Conservation (phyloP, 53 echinoderm and acorn worm species). For the Henricia sp. region DNA sequence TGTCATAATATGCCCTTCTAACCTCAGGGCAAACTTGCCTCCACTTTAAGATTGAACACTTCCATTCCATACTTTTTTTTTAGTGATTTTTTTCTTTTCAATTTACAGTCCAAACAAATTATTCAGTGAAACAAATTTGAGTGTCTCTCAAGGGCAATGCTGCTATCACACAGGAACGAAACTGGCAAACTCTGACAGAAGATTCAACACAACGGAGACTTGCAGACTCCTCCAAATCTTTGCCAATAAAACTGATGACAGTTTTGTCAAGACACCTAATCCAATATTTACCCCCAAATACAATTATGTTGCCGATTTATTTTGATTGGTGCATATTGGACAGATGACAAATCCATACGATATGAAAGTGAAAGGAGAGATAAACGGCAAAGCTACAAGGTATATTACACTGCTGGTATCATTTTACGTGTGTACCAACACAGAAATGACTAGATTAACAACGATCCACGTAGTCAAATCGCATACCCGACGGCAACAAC, state of each 20-base stretch:
- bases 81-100: too few relatives aligned
- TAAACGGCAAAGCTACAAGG: too few relatives aligned
- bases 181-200: too few relatives aligned
- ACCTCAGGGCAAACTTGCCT: too few relatives aligned
- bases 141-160: conserved; percentile 11
- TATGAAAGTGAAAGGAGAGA: neutral
- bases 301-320: conserved; percentile 54
- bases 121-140: neutral
- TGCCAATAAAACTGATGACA: conserved; percentile 36
- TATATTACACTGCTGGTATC: conserved; percentile 13
- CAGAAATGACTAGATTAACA: conserved; percentile 54
- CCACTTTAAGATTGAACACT: too few relatives aligned
- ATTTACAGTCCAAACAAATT: conserved; percentile 1
- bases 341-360: conserved; percentile 11
- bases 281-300: conserved; percentile 58
- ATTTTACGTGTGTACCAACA: conserved; percentile 46
- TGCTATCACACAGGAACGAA: too few relatives aligned
- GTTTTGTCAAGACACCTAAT: conserved; percentile 6
- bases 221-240: too few relatives aligned
- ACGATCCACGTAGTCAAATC: conserved; percentile 28
- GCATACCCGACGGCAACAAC: conserved; percentile 32
- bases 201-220: too few relatives aligned
- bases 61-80: too few relatives aligned
- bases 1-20: too few relatives aligned
- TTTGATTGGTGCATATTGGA: conserved; percentile 45